Percentiles rank a stretch among this genome's conserved stretches.
Evolutionary conservation across 64 coral and sea anemone species (phyloP).

Genomic region (Montipora sp.): DNA sequence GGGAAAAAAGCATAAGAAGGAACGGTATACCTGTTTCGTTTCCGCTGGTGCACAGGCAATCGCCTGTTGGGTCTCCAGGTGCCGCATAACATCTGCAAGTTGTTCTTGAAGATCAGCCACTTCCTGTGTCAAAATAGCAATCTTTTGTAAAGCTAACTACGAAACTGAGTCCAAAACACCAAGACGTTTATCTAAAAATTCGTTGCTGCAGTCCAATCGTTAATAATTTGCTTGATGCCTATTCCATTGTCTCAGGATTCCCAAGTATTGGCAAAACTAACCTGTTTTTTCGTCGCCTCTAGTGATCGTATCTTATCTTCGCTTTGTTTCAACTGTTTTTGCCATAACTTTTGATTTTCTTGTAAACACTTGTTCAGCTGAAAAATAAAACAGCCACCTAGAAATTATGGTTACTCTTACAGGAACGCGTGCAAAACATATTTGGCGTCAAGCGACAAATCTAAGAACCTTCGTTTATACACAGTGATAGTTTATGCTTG

Average conservation of each 20-base stretch:
- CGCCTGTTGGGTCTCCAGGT: conserved; percentile 88
- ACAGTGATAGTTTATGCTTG: not conserved
- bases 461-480: too few relatives aligned
- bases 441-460: too few relatives aligned
- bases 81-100: conserved; percentile 82
- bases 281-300: conserved; percentile 53
- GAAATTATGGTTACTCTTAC: too few relatives aligned
- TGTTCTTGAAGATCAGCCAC: conserved; percentile 88
- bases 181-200: too few relatives aligned
- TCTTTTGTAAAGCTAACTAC: too few relatives aligned
- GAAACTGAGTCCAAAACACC: too few relatives aligned
- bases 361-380: conserved; percentile 93
- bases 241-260: too few relatives aligned
- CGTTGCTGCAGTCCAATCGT: not conserved
- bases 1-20: too few relatives aligned
- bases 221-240: not conserved
- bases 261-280: not conserved
- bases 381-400: not conserved
- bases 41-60: conserved; percentile 77
- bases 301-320: conserved; percentile 69
- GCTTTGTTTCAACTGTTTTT: conserved; percentile 72
- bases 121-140: conserved; percentile 48
- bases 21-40: conserved; percentile 69
- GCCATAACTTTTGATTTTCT: conserved; percentile 91
- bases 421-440: too few relatives aligned